Conservation (phyloP, 2,797 vertebrate genomes). For the Arctocebus calabarensis region DNA sequence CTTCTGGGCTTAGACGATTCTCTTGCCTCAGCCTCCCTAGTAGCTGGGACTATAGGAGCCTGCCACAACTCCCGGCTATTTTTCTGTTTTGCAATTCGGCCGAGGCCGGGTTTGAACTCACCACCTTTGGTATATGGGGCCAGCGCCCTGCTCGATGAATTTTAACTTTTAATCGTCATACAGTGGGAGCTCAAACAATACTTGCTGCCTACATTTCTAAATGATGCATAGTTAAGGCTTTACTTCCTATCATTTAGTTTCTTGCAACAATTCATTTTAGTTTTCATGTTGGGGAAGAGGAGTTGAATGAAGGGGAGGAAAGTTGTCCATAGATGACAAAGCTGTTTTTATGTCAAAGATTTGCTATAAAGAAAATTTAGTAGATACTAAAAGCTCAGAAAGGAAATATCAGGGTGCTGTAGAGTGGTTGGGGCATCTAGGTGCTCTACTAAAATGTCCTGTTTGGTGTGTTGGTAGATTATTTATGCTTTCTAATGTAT, state of each 20-base stretch:
- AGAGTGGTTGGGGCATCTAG: accelerated
- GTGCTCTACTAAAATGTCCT: not conserved
- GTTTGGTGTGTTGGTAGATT: accelerated
- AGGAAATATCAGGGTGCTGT: not conserved
- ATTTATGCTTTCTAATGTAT: not conserved
- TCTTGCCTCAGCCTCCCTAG: too few relatives aligned
- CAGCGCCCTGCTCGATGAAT: too few relatives aligned
- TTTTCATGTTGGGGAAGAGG: not conserved
- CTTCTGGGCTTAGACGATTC: too few relatives aligned
- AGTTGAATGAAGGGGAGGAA: not conserved
- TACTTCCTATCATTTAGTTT: not conserved
- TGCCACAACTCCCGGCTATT: too few relatives aligned
- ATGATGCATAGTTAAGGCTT: not conserved
- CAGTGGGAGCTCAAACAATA: not conserved
- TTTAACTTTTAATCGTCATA: not conserved
- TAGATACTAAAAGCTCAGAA: not conserved
- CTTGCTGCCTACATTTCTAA: not conserved
- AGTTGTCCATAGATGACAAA: not conserved
- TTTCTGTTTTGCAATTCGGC: too few relatives aligned
- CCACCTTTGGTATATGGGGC: too few relatives aligned
- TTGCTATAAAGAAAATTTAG: not conserved
- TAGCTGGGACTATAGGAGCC: too few relatives aligned
- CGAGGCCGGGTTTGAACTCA: too few relatives aligned
- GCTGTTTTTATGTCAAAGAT: not conserved
- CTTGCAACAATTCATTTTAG: not conserved